Percentiles rank a stretch among this genome's conserved stretches.
phyloP scores from a whole-genome alignment of 2,888 invertebrate genomes.

The Ophion ventricosus region DNA sequence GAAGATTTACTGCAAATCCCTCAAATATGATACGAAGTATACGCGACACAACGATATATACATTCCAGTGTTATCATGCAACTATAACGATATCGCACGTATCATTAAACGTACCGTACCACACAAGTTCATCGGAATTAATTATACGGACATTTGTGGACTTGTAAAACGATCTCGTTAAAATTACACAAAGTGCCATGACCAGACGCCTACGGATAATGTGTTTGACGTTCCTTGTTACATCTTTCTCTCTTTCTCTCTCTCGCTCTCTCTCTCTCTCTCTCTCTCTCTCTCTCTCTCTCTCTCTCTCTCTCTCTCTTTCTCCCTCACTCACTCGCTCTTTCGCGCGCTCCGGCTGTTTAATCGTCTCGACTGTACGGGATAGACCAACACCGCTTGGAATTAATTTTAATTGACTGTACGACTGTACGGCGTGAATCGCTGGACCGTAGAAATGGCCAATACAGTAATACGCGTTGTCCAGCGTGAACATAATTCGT shows the following conservation, averaged over 20 bases:
- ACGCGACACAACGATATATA: no score
- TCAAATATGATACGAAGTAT: no score
- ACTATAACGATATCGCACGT: background rate
- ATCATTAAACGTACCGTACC: background rate
- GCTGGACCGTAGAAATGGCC: slow-evolving; percentile 41
- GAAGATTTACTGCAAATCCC: no score
- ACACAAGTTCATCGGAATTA: background rate
- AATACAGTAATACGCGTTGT: slow-evolving; percentile 43
- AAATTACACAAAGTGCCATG: slow-evolving; percentile 45
- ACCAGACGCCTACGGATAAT: slow-evolving; percentile 48
- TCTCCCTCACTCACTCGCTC: background rate
- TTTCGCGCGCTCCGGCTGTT: background rate
- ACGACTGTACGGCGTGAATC: slow-evolving; percentile 60
- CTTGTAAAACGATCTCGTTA: slow-evolving; percentile 50
- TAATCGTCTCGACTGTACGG: background rate
- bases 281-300: background rate
- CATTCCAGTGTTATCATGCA: no score
- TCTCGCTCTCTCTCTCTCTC: background rate
- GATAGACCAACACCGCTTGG: slow-evolving; percentile 53
- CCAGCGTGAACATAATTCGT: slow-evolving; percentile 37
- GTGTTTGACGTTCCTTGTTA: slow-evolving; percentile 37
- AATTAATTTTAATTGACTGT: slow-evolving; percentile 66
- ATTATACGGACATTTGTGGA: background rate
- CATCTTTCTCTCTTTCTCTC: slow-evolving; percentile 3
- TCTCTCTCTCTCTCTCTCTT: background rate